Conservation (phyloP, 2,113 vertebrate species). For the Gnathochromis pfefferi region DNA sequence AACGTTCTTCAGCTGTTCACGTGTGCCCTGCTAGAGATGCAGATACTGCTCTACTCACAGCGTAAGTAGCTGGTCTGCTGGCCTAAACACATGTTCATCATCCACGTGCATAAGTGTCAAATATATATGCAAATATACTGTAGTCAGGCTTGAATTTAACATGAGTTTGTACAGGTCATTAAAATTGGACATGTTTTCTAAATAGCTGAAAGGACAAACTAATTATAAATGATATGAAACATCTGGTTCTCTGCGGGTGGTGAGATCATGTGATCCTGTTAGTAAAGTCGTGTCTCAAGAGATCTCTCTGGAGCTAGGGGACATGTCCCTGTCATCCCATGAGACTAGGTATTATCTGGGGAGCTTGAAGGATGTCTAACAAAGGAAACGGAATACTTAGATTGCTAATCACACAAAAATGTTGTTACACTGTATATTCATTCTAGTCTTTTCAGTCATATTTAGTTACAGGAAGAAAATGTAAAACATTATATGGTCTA, state of each 20-base stretch:
- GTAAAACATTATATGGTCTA: not conserved
- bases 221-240: not conserved
- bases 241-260: not conserved
- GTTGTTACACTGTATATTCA: not conserved
- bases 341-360: not conserved
- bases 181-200: not conserved
- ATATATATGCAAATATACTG: not conserved
- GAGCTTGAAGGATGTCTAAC: not conserved
- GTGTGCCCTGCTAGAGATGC: constrained; percentile 94
- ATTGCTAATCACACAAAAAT: not conserved
- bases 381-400: not conserved
- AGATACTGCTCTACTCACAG: constrained; percentile 97
- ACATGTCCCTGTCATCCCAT: not conserved
- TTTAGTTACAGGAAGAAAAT: not conserved
- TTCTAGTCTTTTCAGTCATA: not conserved
- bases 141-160: not conserved
- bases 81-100: not conserved
- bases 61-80: constrained; percentile 76
- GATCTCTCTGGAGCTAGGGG: not conserved
- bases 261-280: not conserved
- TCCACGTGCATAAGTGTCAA: not conserved
- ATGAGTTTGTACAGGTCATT: not conserved
- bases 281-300: not conserved
- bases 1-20: constrained; percentile 97
- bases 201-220: not conserved